These are phyloP conservation scores for Patella ulyssiponensis DNA, from an alignment of 2,888 invertebrate genomes.

Conservation along the genomic window DNA sequence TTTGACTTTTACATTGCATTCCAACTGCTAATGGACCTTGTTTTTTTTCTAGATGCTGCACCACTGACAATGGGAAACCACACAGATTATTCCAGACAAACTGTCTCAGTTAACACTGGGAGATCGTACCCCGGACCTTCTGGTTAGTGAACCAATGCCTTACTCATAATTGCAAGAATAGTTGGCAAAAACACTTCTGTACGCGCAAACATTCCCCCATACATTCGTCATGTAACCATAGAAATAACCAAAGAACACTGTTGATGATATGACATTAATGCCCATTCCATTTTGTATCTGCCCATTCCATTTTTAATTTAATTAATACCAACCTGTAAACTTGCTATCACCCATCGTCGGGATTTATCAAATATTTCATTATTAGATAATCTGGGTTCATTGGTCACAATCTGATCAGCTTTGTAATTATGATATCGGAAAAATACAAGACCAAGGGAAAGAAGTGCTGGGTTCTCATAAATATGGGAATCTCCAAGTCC, in stretches of 20 bases:
- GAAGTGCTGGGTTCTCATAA: conserved; percentile 96
- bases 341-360: conserved; percentile 90
- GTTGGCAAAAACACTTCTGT: not conserved
- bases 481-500: conserved; percentile 96
- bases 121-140: too few relatives aligned
- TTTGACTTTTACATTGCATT: too few relatives aligned
- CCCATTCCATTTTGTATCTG: not conserved
- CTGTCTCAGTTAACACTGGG: too few relatives aligned
- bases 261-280: not conserved
- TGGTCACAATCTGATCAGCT: conserved; percentile 75
- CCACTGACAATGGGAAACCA: too few relatives aligned
- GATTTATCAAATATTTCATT: conserved; percentile 95
- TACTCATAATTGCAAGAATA: too few relatives aligned
- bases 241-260: not conserved
- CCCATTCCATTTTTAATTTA: too few relatives aligned
- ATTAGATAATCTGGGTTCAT: conserved; percentile 90
- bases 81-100: too few relatives aligned
- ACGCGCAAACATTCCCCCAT: not conserved
- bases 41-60: too few relatives aligned
- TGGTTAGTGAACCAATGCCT: too few relatives aligned
- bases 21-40: too few relatives aligned
- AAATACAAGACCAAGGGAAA: conserved; percentile 92
- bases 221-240: not conserved
- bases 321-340: conserved; percentile 82
- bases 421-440: conserved; percentile 96